Base-by-base conservation (phyloP, 2,113 vertebrate species). In the Notiomystis cincta region DNA sequence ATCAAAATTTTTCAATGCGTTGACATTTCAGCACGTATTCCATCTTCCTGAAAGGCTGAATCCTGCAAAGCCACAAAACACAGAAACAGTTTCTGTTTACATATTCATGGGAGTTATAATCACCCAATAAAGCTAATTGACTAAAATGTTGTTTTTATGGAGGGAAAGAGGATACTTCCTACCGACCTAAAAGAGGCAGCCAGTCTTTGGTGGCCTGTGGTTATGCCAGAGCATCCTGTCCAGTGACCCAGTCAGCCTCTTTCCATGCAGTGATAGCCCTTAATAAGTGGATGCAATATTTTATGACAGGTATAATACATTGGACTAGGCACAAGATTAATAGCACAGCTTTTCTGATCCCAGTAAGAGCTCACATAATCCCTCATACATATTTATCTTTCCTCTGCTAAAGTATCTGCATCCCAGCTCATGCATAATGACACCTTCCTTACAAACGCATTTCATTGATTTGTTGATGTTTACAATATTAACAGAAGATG, bases 61-160 rank as follows among this genome's bases (percentile, higher is more conserved):
- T 45, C 31, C 51, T 57, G 14, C 15, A 2, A 93, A 76, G 42
- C 48, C 71, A 53, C 45, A 90, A 72, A 85, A 85, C 40, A 50
- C 64, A 91, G 89, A 58, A 94, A 80, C 6, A 0, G 66, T 94
- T 96, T 93, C 87, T 88, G 42, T 91, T 96, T 95, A 82, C 58
- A 6, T 82, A 44, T 94, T 90, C 10, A 42, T 73, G 21, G 24
- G 57, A 87, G 27, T 65, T 72, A 38, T 72, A 87, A 58, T 16
- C 42, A 73, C 30, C 38, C 54, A 91, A 91, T 93, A 85, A 93
- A 88, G 21, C 65, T 95, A 95, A 96, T 78, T 45, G 73, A 19
- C 40, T 85, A 65, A 91, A 96, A 96, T 37, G 21, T 4, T 94
- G 35, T 4, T 90, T 87, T 88, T 83, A 35, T 7, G 2, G 71